Evolutionary conservation across 2,888 invertebrate genomes (phyloP).

Genomic region (Drosophila nr. medialis): DNA sequence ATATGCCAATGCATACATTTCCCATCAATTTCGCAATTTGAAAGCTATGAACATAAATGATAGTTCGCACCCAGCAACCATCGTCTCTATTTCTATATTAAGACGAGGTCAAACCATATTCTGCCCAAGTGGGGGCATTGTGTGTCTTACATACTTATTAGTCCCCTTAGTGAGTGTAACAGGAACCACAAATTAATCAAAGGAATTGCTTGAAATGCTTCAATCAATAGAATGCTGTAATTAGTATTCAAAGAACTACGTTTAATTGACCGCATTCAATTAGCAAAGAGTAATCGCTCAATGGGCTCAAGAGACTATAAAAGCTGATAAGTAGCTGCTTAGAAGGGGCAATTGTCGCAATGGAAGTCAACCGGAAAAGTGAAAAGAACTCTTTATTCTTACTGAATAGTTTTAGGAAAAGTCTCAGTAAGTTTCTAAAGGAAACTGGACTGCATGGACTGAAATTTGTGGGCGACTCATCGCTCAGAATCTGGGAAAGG

Average conservation of each 20-base stretch:
- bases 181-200: conserved; percentile 45
- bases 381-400: conserved; percentile 32
- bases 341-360: conserved; percentile 7
- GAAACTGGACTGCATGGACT: conserved; percentile 78
- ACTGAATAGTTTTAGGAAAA: conserved; percentile 44
- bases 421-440: conserved; percentile 61
- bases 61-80: neutral
- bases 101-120: conserved; percentile 2
- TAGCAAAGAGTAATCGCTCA: conserved; percentile 19
- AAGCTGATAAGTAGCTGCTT: neutral
- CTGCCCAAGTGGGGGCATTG: neutral
- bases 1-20: neutral
- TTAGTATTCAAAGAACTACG: conserved; percentile 10
- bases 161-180: conserved; percentile 8
- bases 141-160: conserved; percentile 9
- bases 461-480: conserved; percentile 73
- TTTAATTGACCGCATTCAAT: conserved; percentile 34
- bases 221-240: conserved; percentile 34
- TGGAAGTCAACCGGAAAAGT: conserved; percentile 27
- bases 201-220: conserved; percentile 16
- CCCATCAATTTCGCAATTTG: neutral
- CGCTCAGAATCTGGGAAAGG: conserved; percentile 75
- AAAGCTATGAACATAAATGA: neutral
- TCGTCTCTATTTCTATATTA: neutral
- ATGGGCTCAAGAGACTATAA: conserved; percentile 17